Conservation (phyloP, 2,888 invertebrate species). For the Drosophila buzzatii region DNA sequence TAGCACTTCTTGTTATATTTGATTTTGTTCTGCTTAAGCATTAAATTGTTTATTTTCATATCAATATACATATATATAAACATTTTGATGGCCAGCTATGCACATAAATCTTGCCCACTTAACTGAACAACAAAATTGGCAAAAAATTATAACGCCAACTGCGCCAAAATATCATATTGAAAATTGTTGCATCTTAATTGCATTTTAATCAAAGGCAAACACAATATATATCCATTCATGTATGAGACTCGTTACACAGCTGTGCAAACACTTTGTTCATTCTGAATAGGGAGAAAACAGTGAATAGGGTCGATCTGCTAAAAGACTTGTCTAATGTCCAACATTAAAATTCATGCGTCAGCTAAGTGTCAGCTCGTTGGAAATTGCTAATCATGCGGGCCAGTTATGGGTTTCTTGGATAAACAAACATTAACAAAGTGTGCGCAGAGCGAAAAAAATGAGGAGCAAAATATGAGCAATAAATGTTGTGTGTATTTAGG, state of each 20-base stretch:
- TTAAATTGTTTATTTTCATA: slow-evolving; percentile 71
- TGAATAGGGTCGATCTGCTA: background rate
- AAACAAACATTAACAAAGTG: slow-evolving; percentile 54
- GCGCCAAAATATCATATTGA: slow-evolving; percentile 21
- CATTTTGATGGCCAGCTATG: slow-evolving; percentile 61
- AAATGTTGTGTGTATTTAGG: slow-evolving; percentile 39
- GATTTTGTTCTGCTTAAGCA: slow-evolving; percentile 38
- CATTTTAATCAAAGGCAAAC: slow-evolving; percentile 40
- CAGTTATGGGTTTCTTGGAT: slow-evolving; percentile 55
- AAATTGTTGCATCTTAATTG: slow-evolving; percentile 35
- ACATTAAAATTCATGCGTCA: slow-evolving; percentile 69
- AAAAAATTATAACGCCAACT: slow-evolving; percentile 25
- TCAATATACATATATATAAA: slow-evolving; percentile 42
- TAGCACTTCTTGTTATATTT: slow-evolving; percentile 63
- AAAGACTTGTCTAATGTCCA: slow-evolving; percentile 20
- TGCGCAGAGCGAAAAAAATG: background rate
- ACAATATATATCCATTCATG: background rate
- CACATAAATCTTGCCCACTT: slow-evolving; percentile 62
- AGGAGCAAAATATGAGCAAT: slow-evolving; percentile 36
- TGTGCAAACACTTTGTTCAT: slow-evolving; percentile 33
- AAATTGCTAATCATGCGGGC: slow-evolving; percentile 70
- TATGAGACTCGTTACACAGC: slow-evolving; percentile 25
- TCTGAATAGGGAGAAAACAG: background rate
- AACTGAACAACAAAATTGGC: slow-evolving; percentile 9
- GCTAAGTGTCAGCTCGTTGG: slow-evolving; percentile 69